Evolutionary conservation across 2,113 vertebrate species (phyloP).

Genomic region (Sylvietta virens): DNA sequence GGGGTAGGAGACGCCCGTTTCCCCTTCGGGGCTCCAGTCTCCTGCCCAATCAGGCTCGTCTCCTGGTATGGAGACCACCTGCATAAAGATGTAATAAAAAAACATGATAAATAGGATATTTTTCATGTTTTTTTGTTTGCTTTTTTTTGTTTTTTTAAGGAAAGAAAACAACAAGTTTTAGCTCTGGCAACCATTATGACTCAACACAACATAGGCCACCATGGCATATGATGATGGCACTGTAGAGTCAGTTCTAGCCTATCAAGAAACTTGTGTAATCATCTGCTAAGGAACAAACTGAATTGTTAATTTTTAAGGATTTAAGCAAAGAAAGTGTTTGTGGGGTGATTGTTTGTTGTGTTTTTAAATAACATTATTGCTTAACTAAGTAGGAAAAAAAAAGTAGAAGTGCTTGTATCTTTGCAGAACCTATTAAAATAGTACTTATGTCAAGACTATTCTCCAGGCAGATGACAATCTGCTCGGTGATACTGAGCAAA

Average conservation of each 20-base stretch:
- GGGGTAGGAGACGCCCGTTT: constrained; percentile 82
- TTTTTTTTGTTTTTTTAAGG: constrained; percentile 12
- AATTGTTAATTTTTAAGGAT: neutral
- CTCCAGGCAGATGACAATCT: neutral
- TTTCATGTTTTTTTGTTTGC: constrained; percentile 60
- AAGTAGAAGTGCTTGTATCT: neutral
- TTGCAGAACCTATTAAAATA: neutral
- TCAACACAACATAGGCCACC: neutral
- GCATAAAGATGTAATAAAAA: constrained; percentile 79
- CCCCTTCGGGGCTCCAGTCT: constrained; percentile 84
- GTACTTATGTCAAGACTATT: neutral
- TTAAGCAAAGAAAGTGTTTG: neutral
- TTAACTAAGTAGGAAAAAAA: neutral
- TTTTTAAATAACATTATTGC: neutral
- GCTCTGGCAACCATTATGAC: constrained; percentile 44
- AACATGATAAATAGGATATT: constrained; percentile 73
- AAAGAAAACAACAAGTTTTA: constrained; percentile 59
- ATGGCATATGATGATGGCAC: neutral
- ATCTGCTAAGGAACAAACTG: neutral
- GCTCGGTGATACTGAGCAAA: neutral
- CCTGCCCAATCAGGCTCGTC: constrained; percentile 83
- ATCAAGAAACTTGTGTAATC: neutral
- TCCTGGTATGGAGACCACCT: constrained; percentile 81
- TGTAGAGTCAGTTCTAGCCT: neutral
- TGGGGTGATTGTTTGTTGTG: neutral